Evolutionary conservation across 1,140 invertebrate species (phyloP), one percentile per base, ranked within the genome.

Genomic region (Grapholita molesta): DNA sequence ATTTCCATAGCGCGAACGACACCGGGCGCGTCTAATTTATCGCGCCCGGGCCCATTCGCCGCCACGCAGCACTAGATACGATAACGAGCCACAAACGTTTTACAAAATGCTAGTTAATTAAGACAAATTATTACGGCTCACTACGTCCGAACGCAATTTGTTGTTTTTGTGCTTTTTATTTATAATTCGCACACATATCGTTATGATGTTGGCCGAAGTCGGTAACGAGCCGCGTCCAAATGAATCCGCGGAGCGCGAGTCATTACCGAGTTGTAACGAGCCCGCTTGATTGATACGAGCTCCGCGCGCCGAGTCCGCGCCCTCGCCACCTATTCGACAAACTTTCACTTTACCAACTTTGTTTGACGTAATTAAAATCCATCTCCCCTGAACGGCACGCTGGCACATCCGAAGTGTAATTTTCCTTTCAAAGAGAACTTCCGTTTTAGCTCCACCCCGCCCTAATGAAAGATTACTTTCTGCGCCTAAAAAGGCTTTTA

Each of bases 391-490:
- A 83, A 77, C 75, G 83, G 76, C 75, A 77, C 78, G 79, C 82
- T 73, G 78, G 74, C 75, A 84, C 83, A 88, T 86, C 78, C 86
- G 84, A 88, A 86, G 84, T 85, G 86, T 90, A 91, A 91, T 91
- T 91, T 91, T 91, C 85, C 84, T 90, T 91, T 89, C 82, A 91
- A 89, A 90, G 86, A 88, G 86, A 89, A 89, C 87, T 91, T 91
- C 88, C 88, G 88, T 91, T 89, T 90, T 85, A 91, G 87, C 86
- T 84, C 85, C 86, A 86, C 88, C 83, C 83, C 75, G 77, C 76
- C 81, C 88, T 87, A 87, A 89, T 89, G 89, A 91, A 90, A 91
- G 89, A 90, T 91, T 91, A 91, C 89, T 90, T 90, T 83, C 87
- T 84, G 79, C 84, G 88, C 82, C 88, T 88, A 90, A 91, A 91